Base-by-base conservation (phyloP, 2,113 vertebrate species). In the Eidolon helvum region DNA sequence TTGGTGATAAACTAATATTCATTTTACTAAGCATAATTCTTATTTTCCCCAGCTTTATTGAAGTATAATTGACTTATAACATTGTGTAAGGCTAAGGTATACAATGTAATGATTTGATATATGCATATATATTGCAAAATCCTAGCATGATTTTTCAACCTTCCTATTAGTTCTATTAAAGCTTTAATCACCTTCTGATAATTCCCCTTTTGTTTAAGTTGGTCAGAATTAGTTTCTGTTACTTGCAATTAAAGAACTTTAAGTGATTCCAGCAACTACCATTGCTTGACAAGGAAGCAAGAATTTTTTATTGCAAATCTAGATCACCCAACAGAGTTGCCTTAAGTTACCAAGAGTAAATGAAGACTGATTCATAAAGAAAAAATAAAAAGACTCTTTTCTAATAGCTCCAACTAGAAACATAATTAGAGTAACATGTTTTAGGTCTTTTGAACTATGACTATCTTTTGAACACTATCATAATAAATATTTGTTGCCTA, bases 171-270 rank as follows among this genome's bases (percentile, higher is more conserved):
- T 74, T 88, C 66, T 89, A 11, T 82, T 40, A 66, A 6, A 50
- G 61, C 22, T 88, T 35, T 7, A 74, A 15, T 88, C 66, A 43
- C 9, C 50, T 43, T 88, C 14, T n/a, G 33, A 66, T 40, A 89
- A 93, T 66, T 95, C 38, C n/a, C 28, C 14, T 53, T 94, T 94
- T 82, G 61, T 71, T 69, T 77, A 79, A 53, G 10, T 84, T 50
- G 35, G 45, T 24, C 43, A 78, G 92, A 89, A 61, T 96, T 89
- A 63, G 43, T 93, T 48, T 89, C 28, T 95, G 66, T 40, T 83
- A 90, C 24, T 63, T 95, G 30, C 0, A 84, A 38, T 45, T 24
- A 88, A 93, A 68, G 45, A 85, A 77, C 0, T 43, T 68, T 78
- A 79, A 91, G 57, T 45, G 63, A 75, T 84, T 92, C 16, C 50